Conservation (phyloP, 2,113 vertebrate species). For the Aramus guarauna region DNA sequence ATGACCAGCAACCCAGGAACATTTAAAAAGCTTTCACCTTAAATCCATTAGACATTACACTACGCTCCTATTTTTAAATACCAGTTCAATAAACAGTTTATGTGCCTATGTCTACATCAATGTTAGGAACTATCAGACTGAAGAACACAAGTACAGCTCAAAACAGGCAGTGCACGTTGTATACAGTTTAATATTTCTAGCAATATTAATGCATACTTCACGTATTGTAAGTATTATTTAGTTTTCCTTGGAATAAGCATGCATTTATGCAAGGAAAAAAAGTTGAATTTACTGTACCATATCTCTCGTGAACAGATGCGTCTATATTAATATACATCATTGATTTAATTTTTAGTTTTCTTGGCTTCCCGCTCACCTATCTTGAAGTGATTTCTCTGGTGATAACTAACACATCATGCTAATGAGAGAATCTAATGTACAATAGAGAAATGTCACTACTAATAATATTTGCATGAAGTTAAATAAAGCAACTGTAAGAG, state of each 20-base stretch:
- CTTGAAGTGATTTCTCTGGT: conserved; percentile 79
- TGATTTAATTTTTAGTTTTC: conserved; percentile 79
- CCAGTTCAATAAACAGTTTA: conserved; percentile 42
- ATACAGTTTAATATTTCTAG: conserved; percentile 15
- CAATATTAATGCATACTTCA: background rate
- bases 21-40: conserved; percentile 41
- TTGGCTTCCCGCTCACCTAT: conserved; percentile 74
- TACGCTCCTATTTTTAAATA: conserved; percentile 52
- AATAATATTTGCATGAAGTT: conserved; percentile 83
- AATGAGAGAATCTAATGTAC: conserved; percentile 81
- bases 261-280: conserved; percentile 55
- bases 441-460: conserved; percentile 83
- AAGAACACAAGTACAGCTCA: conserved; percentile 11
- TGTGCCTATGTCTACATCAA: background rate
- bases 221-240: conserved; percentile 22
- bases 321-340: conserved; percentile 71
- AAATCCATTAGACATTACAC: background rate
- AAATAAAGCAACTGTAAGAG: conserved; percentile 81
- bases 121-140: conserved; percentile 23
- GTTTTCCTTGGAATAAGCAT: conserved; percentile 50
- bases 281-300: conserved; percentile 65
- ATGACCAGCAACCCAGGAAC: conserved; percentile 20
- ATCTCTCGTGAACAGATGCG: conserved; percentile 68
- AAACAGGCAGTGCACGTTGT: background rate
- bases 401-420: conserved; percentile 81